Base-by-base conservation (phyloP, 2,113 vertebrate genomes). In the Tor tambroides region DNA sequence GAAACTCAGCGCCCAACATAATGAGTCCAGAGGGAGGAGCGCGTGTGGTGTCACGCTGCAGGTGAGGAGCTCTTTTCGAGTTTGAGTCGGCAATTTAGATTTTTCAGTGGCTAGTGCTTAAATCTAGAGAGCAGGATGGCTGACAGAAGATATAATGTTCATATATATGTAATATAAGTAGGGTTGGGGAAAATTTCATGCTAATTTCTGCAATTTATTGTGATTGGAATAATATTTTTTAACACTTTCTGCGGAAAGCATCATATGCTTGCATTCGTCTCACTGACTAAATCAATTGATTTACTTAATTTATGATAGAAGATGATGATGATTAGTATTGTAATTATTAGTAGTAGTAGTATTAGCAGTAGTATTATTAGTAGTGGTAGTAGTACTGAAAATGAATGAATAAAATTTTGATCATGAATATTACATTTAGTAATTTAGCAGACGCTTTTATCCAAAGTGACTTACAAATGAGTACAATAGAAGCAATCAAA, bases 1-100 rank as follows among this genome's bases (percentile, higher is more conserved):
- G 98, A 87, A 99, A 97, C 92, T 99, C 97, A 0, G 93, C 96
- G 7, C 96, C 97, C 90, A 95, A 96, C 92, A 97, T 97, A 63
- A 95, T 99, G 92, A 98, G 97, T 89, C 97, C 97, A 59, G 97
- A 99, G 74, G 97, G 96, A 3, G 93, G 94, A 32, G 81, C 65
- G 89, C 95, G 97, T 88, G 96, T 96, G 86, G 95, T 97, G 85
- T 92, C 97, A 41, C 95, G 98, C 69, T 96, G 97, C 91, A 99
- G 98, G 98, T 97, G 94, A 96, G 75, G 51, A 38, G 35, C 32
- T 15, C 8, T 43, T 49, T 26, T n/a, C 3, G 6, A 12, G 35
- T 19, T 79, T 28, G 1, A n/a, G 9, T 26, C 59, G n/a, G 11
- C n/a, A 4, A 12, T 11, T 12, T 23, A 3, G n/a, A 23, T 5